These are phyloP conservation scores for Automeris io DNA, from an alignment of 2,888 invertebrate genomes.

Conservation along the genomic window DNA sequence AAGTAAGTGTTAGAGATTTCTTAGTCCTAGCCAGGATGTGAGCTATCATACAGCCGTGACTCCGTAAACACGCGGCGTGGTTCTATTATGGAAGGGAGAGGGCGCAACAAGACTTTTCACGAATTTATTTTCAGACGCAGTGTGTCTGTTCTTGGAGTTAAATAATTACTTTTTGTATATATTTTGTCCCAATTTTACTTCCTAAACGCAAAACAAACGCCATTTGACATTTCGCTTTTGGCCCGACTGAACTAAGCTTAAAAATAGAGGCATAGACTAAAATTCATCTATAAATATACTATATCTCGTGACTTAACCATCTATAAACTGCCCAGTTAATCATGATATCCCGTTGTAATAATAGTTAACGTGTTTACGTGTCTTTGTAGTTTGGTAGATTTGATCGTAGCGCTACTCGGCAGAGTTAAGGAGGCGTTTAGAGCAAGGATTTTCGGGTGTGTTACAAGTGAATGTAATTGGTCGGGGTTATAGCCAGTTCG, in stretches of 20 bases:
- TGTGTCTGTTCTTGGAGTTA: too few species aligned
- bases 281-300: constrained; percentile 7
- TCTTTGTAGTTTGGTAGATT: not conserved
- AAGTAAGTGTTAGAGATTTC: too few species aligned
- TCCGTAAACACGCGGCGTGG: too few species aligned
- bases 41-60: too few species aligned
- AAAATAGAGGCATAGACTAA: constrained; percentile 50
- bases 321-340: constrained; percentile 11
- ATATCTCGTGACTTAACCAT: constrained; percentile 26
- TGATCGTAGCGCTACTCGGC: constrained; percentile 1
- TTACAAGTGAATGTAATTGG: not conserved
- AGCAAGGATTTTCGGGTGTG: too few species aligned
- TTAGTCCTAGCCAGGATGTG: too few species aligned
- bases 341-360: not conserved
- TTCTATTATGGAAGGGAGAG: too few species aligned
- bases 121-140: too few species aligned
- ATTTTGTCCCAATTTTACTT: too few species aligned
- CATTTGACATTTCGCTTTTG: constrained; percentile 46
- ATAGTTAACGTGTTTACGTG: not conserved
- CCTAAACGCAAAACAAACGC: not conserved
- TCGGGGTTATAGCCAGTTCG: not conserved
- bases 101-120: too few species aligned
- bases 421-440: constrained; percentile 1
- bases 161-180: too few species aligned
- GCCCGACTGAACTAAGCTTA: constrained; percentile 36